These are phyloP conservation scores for Engraulis encrasicolus DNA, from an alignment of 2,113 vertebrate genomes.

Conservation along the genomic window DNA sequence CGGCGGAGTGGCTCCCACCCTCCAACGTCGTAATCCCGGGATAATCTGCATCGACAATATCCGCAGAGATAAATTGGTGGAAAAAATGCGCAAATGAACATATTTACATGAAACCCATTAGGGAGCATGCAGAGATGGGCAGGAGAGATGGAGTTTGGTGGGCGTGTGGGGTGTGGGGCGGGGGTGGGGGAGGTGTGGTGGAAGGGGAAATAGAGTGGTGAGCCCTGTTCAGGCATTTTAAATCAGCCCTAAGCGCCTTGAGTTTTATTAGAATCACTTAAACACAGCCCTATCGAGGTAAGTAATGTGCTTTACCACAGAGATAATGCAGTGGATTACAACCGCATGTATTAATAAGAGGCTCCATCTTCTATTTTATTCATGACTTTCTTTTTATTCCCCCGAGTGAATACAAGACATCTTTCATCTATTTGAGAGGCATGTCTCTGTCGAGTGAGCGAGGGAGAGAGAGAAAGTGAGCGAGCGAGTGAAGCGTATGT, in stretches of 20 bases:
- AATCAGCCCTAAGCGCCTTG: conserved; percentile 68
- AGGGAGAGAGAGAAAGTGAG: no score
- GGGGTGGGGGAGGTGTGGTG: conserved; percentile 26
- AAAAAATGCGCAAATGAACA: conserved; percentile 73
- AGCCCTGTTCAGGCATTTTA: conserved; percentile 53
- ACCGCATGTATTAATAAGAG: conserved; percentile 69
- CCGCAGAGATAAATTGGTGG: conserved; percentile 69
- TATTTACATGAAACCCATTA: conserved; percentile 78
- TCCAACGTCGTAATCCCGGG: conserved; percentile 67
- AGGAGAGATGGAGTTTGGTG: not conserved
- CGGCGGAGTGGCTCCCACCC: conserved; percentile 58
- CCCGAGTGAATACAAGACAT: conserved; percentile 59
- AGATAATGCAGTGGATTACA: conserved; percentile 71
- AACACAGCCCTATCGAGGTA: conserved; percentile 59
- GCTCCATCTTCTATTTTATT: conserved; percentile 64
- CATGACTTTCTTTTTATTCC: conserved; percentile 61
- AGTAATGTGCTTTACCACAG: conserved; percentile 72
- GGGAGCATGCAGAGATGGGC: conserved; percentile 57
- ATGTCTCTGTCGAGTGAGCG: not conserved
- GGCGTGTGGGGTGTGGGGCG: not conserved
- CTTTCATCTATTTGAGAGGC: conserved; percentile 56
- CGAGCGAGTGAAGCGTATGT: not conserved
- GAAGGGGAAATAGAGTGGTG: conserved; percentile 53
- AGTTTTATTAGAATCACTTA: conserved; percentile 75
- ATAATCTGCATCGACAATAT: conserved; percentile 76